Base-by-base conservation (phyloP, 2,888 invertebrate species). In the Galerucella calmariensis region DNA sequence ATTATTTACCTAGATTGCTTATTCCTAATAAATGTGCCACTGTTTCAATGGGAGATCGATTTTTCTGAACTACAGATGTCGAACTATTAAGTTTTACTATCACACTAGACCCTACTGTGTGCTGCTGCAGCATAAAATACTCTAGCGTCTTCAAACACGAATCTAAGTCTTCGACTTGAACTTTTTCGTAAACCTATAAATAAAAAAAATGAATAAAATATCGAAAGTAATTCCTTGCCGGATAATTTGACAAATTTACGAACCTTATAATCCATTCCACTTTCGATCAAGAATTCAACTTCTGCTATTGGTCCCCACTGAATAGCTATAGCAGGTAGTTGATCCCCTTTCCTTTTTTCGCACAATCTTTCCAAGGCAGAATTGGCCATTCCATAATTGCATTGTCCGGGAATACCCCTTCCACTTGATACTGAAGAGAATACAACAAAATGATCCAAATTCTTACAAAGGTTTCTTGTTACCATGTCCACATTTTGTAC, bases 401-500 rank as follows among this genome's bases (percentile, higher is more conserved):
- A 75, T 73, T 83, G 83, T 11, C 83, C 83, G 5, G 74, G 69
- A 67, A 82, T 82, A 10, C 83, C 83, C 63, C 80, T 73, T 8
- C 82, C 82, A 59, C 80, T 78, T 1, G 81, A 75, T 9, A 82
- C 48, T 0, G 83, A 82, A 6, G 83, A 83, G 65, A 81, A 82
- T 48, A 81, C 81, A 2, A 84, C 83, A 71, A 83, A 83, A 69
- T 80, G 76, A n/a, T 82, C 80, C 16, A 89, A 80, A 4, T 81
- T 20, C 0, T 85, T 85, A 68, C 91, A 91, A 16, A 24, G 67
- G 61, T 86, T 85, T 71, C 92, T 87, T 0, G 91, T 89, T 0
- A 89, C 53, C 46, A 78, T 61, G 81, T 93, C 92, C 67, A 93
- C 82, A 79, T 90, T 87, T 63, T 88, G 84, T 0, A 92, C 91